Evolutionary conservation across 2,888 invertebrate genomes (phyloP), one percentile per base, ranked within the genome.

Genomic region (Platypus cylindrus): DNA sequence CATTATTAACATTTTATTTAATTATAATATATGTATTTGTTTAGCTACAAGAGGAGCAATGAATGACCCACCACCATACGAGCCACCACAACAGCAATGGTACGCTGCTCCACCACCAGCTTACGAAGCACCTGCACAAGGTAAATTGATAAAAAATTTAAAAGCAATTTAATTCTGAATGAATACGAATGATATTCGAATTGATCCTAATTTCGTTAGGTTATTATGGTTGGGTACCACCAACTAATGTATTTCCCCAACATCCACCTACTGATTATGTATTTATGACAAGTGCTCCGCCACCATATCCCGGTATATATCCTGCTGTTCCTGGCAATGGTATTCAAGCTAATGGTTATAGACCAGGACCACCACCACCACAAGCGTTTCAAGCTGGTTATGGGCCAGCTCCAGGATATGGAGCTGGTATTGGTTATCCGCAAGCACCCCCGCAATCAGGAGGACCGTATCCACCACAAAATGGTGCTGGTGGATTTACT

Each of bases 151-250:
- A 11, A 11, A 9, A 5, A 7, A 26, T 15, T 15, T 30, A n/a
- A 3, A 33, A 9, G 12, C 14, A 23, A 15, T 5, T 22, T 12
- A 12, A 7, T 30, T 3, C 5, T 34, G 14, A 4, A 8, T 5
- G 18, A 11, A 14, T 32, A 16, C n/a, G 16, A n/a, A n/a, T 7
- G 11, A 3, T 34, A 29, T 15, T 15, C 22, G 7, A 29, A 22
- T 23, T 23, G 25, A 16, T 17, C 11, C 13, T 35, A 11, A 25
- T 25, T 20, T 32, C n/a, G n/a, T 7, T 25, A 50, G 89, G 89
- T 12, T 89, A 87, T 60, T 93, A 93, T 53, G 93, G 93, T 43
- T 94, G 94, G 82, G 73, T 83, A 49, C 93, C 93, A 30, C 87
- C 87, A 0, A 79, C 80, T 1, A 51, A 75, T 60, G 70, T 71